Evolutionary conservation across 2,888 invertebrate genomes (phyloP), one percentile per base, ranked within the genome.

Genomic region (Spisula solida): DNA sequence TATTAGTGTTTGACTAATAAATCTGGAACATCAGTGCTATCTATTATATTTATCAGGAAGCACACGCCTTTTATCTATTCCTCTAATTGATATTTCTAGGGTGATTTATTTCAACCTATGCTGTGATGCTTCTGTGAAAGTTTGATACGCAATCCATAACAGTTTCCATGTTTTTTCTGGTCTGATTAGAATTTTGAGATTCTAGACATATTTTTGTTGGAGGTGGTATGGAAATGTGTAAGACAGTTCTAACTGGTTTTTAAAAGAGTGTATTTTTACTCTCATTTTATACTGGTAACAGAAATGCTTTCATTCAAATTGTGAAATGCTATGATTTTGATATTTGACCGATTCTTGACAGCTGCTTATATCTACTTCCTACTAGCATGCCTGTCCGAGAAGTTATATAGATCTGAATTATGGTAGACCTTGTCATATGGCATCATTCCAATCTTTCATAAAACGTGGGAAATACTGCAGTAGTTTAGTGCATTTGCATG

Each of bases 61-160:
- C 90, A 87, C 90, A 88, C 85, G 82, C 87, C 87, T 85, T 41
- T 47, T 85, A 88, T 88, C 90, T 81, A 20, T 10, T 66, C 51
- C 88, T 82, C 78, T 90, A 86, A 88, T 84, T 88, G 84, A 88
- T 88, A 81, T 86, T 82, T 87, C 70, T 80, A 60, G 85, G 85
- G 55, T 90, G 90, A 90, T 85, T 87, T 85, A 90, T 88, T 78
- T 51, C 81, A 41, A 82, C 90, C 87, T 85, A 70, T 81, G 80
- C 47, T 82, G 80, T 47, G 29, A 85, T 66, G 87, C 87, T 82
- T 82, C 89, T 79, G 80, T 85, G 85, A 55, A 75, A 83, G 31
- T 66, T 79, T 81, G 88, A 88, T 84, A 88, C 41, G 60, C 25
- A 51, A 55, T 47, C 75, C 20, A 66, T 31, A 75, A 29, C 8